Conservation (phyloP, 2,113 vertebrate genomes). For the Daboia siamensis region DNA sequence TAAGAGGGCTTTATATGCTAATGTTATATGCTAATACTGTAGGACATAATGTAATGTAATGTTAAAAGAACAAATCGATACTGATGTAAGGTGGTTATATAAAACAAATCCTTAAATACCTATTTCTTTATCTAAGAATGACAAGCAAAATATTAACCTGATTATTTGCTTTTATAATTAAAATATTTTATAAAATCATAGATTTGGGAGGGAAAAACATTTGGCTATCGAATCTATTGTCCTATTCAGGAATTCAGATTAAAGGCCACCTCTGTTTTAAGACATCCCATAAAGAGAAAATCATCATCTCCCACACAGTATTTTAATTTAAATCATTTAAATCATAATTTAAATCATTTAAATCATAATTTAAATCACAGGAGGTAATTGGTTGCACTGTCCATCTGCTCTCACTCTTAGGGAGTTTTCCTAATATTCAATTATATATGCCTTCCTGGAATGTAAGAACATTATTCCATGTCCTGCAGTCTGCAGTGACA, state of each 20-base stretch:
- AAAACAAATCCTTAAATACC: slow-evolving; percentile 23
- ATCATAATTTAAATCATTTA: neutral
- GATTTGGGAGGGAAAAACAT: neutral
- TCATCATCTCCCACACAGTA: neutral
- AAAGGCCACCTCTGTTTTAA: neutral
- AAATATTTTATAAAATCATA: neutral
- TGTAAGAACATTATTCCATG: neutral
- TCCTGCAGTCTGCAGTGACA: neutral
- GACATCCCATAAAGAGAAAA: neutral
- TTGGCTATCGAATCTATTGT: neutral
- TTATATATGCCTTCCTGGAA: neutral
- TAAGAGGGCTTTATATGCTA: neutral
- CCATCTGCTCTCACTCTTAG: neutral
- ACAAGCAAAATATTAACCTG: neutral
- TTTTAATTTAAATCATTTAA: too few relatives aligned
- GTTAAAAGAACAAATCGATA: neutral
- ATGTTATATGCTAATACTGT: neutral
- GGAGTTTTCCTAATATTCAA: neutral
- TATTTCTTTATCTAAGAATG: neutral
- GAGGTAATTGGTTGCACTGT: neutral
- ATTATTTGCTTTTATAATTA: neutral
- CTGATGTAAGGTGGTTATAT: neutral
- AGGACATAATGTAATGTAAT: neutral
- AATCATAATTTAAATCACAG: neutral
- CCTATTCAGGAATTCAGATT: neutral